Evolutionary conservation across 1,140 invertebrate genomes (phyloP), one percentile per base, ranked within the genome.

Genomic region (Neotoxoptera formosana): DNA sequence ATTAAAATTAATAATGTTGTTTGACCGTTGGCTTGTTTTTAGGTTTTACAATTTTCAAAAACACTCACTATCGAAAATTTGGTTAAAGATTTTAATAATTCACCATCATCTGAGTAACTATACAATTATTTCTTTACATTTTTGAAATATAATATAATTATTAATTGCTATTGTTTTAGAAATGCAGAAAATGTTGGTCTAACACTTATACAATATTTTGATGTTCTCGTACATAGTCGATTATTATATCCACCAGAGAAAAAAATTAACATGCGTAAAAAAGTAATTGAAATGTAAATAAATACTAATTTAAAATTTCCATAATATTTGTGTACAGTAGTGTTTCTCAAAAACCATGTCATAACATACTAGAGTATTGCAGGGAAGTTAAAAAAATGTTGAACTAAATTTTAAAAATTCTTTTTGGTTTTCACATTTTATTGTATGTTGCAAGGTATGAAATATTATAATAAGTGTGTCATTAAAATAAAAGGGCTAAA

Each of bases 191-290:
- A 20, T 20, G 56, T 56, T 84, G 51, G 48, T 41, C 8, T 86
- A 86, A 51, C 91, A 0, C 9, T 93, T 2, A 83, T 93, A n/a
- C 91, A 93, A 25, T 93, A 93, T 60, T 93, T 93, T 11, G 56
- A 93, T 86, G 1, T 9, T 41, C 25, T 86, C 45, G 41, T 93
- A 25, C 76, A 93, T 84, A 2, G 0, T 30, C 8, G 56, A 30
- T 56, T 93, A 56, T 45, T 93, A 14, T 86, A 93, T 53, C 34
- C 21, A 7, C n/a, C 36, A 30, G 91, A 93, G 14, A 48, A 14
- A 20, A 20, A 30, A 41, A n/a, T 41, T 20, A 20, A 56, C 1
- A 41, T 93, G 2, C 30, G 25, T 7, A 11, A 36, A 41, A 86
- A 60, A 34, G 91, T 86, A 86, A 86, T 67, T 9, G 7, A 90